Evolutionary conservation across 1,140 invertebrate species (phyloP).

Genomic region (Akabosia matsudoensis): DNA sequence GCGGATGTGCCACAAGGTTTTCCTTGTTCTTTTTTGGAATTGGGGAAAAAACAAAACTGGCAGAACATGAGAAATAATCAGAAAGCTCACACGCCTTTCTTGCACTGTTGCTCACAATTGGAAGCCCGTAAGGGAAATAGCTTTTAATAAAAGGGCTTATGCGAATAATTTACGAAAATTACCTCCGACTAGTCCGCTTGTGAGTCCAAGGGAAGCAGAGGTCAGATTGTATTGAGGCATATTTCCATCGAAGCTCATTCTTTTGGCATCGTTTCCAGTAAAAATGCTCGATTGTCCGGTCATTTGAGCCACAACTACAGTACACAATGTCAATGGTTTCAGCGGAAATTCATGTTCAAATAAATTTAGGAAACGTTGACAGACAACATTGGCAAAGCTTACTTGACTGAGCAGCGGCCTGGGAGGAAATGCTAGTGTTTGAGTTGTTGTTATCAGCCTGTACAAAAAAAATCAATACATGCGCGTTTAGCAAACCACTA

Average conservation of each 20-base stretch:
- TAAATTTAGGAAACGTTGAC: too few relatives aligned
- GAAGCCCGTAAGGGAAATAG: too few relatives aligned
- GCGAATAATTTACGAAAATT: background rate
- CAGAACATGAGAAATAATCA: too few relatives aligned
- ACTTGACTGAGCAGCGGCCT: background rate
- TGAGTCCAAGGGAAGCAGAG: background rate
- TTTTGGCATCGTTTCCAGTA: constrained; percentile 15
- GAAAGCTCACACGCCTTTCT: constrained; percentile 5
- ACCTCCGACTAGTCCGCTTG: background rate
- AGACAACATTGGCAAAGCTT: background rate
- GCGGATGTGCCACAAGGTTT: background rate
- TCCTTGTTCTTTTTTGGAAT: too few relatives aligned
- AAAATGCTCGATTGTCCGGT: background rate
- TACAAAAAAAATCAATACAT: constrained; percentile 7
- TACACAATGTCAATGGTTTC: background rate
- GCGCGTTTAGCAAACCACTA: too few relatives aligned
- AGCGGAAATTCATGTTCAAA: too few relatives aligned
- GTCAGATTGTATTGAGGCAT: constrained; percentile 9
- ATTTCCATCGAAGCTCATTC: constrained; percentile 22
- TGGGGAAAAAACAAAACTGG: too few relatives aligned
- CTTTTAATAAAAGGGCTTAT: background rate
- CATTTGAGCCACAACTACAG: background rate
- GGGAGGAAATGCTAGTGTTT: background rate
- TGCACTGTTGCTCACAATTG: background rate
- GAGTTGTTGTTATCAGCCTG: constrained; percentile 7